Conservation (phyloP, 2,888 invertebrate genomes). For the Yponomeuta malinellus region DNA sequence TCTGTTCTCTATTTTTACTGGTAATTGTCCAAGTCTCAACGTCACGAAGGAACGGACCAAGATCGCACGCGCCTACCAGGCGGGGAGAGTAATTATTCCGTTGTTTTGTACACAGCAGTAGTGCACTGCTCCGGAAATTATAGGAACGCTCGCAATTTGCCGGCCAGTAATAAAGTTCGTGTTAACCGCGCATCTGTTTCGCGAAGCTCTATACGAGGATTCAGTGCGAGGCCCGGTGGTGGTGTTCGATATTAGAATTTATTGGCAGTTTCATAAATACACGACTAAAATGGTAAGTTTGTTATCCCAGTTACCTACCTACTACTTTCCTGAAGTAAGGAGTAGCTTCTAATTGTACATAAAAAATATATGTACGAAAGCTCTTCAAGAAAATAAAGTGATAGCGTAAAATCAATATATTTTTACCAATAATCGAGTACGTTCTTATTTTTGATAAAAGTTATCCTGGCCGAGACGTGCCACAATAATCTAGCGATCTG, state of each 20-base stretch:
- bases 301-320: background rate
- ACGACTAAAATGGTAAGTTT: background rate
- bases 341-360: background rate
- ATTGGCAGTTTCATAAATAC: background rate
- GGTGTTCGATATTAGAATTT: background rate
- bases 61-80: slow-evolving; percentile 39
- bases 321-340: background rate
- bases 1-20: slow-evolving; percentile 65
- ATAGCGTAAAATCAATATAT: background rate
- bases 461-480: no score
- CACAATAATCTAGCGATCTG: background rate
- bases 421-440: no score
- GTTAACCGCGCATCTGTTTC: slow-evolving; percentile 10
- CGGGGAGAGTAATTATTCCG: slow-evolving; percentile 62
- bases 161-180: slow-evolving; percentile 30
- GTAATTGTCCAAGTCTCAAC: slow-evolving; percentile 60
- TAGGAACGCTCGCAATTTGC: slow-evolving; percentile 43
- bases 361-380: background rate
- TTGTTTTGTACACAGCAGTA: slow-evolving; percentile 47
- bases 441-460: no score
- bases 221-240: background rate
- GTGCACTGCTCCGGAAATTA: slow-evolving; percentile 45
- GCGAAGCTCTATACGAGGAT: slow-evolving; percentile 3
- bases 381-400: background rate
- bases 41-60: slow-evolving; percentile 46